Percentiles rank a stretch among this genome's conserved stretches.
Evolutionary conservation across 2,797 vertebrate species (phyloP).

Genomic region (Sus cebifrons): DNA sequence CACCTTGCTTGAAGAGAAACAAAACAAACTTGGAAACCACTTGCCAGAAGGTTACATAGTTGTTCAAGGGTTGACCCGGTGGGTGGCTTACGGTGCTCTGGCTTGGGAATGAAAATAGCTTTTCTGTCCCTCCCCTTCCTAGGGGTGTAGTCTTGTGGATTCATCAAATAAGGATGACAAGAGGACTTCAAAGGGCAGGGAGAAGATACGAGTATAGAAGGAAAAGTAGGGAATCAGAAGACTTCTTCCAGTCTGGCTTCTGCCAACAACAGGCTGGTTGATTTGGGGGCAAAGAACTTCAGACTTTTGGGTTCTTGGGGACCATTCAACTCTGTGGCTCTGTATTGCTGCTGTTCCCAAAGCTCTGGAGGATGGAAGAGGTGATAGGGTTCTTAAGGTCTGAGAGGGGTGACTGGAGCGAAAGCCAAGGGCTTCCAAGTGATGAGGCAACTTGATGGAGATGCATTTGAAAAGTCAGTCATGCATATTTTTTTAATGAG

Average conservation of each 20-base stretch:
- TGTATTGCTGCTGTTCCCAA: background rate
- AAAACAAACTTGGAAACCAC: background rate
- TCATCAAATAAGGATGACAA: conserved; percentile 43
- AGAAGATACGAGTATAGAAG: background rate
- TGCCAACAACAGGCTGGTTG: background rate
- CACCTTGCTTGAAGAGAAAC: background rate
- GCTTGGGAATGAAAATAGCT: background rate
- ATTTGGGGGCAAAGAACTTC: background rate
- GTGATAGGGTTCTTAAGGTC: background rate
- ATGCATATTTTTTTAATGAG: background rate
- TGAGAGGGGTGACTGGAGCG: background rate
- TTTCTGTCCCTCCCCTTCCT: background rate
- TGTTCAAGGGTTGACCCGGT: background rate
- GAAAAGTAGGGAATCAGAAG: background rate
- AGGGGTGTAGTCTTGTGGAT: background rate
- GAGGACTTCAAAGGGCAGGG: background rate
- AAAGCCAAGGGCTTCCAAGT: background rate
- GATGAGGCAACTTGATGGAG: background rate
- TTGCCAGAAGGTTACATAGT: background rate
- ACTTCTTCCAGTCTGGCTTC: background rate
- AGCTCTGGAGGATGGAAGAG: background rate
- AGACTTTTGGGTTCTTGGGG: background rate
- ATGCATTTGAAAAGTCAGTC: background rate
- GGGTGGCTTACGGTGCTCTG: background rate
- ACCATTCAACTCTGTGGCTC: background rate